Conservation (phyloP, 2,113 vertebrate species). For the Onychostruthus taczanowskii region DNA sequence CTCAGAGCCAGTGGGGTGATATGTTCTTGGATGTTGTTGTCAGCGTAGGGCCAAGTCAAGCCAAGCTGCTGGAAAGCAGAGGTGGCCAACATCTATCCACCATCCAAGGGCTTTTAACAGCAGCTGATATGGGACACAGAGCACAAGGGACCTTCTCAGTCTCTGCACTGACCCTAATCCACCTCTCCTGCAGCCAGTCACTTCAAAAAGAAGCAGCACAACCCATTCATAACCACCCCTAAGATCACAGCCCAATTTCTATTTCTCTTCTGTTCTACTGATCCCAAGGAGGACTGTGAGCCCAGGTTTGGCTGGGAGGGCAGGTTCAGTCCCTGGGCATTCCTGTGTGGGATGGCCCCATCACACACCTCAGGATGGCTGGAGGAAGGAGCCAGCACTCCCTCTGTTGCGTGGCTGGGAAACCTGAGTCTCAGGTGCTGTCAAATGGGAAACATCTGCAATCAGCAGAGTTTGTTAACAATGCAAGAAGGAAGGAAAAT, state of each 20-base stretch:
- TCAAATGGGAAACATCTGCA: conserved; percentile 20
- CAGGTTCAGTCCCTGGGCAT: background rate
- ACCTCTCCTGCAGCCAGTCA: background rate
- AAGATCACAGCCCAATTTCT: background rate
- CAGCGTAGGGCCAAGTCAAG: accelerated
- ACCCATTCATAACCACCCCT: background rate
- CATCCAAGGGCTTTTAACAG: background rate
- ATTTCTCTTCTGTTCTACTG: background rate
- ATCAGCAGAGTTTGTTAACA: conserved; percentile 15
- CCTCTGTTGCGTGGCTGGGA: accelerated
- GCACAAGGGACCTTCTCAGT: background rate
- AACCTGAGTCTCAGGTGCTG: background rate
- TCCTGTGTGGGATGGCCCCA: background rate
- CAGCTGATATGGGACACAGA: background rate
- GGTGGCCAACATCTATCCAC: accelerated
- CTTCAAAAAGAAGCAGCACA: background rate
- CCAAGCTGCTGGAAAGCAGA: background rate
- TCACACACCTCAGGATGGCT: accelerated
- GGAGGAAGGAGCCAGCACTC: background rate
- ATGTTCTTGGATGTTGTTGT: accelerated
- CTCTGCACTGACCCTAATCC: background rate
- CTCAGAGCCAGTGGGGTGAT: background rate
- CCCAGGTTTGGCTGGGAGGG: background rate
- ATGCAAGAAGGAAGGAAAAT: conserved; percentile 30
- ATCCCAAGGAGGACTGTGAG: background rate